These are phyloP conservation scores for Otus sunia DNA, from an alignment of 2,113 vertebrate species.

Conservation along the genomic window DNA sequence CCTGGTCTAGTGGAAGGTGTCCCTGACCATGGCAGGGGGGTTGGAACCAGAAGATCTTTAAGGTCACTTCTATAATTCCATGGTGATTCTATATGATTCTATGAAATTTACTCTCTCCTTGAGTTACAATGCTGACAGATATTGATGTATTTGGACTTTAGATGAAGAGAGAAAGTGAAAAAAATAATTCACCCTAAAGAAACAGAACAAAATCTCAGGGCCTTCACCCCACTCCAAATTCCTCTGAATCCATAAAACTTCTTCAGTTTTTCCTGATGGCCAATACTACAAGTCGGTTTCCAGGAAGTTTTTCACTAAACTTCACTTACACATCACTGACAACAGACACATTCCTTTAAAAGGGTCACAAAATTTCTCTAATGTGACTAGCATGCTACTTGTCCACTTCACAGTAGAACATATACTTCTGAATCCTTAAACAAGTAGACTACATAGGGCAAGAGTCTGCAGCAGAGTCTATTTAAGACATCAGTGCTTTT, in stretches of 20 bases:
- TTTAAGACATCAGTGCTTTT: background rate
- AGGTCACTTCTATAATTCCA: too few relatives aligned
- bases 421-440: background rate
- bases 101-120: background rate
- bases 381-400: background rate
- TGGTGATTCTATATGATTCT: too few relatives aligned
- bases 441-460: background rate
- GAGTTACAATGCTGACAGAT: background rate
- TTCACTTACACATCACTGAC: background rate
- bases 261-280: background rate
- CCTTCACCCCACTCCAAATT: background rate
- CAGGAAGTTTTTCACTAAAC: background rate
- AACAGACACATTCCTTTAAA: background rate
- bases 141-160: background rate
- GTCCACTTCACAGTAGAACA: background rate
- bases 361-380: background rate
- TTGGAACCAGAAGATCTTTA: too few relatives aligned
- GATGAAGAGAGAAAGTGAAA: background rate
- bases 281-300: background rate
- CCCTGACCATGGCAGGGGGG: too few relatives aligned
- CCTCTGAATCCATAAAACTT: rapidly evolving
- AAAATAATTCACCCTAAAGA: background rate
- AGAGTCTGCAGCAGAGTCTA: background rate
- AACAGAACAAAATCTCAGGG: background rate
- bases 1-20: too few relatives aligned